Conservation (phyloP, 2,888 invertebrate genomes). For the Tetranychus truncatus region DNA sequence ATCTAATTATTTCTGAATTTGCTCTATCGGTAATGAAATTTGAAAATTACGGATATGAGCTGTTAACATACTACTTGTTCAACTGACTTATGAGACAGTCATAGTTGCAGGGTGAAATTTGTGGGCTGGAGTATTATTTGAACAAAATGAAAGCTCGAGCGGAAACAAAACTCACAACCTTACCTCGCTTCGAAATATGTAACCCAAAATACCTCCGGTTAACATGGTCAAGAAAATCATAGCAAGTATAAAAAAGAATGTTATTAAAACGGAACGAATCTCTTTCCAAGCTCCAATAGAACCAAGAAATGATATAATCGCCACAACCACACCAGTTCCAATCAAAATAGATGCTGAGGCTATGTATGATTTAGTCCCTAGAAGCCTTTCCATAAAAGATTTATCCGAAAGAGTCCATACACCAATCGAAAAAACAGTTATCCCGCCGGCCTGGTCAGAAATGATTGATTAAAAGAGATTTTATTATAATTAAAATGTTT, state of each 20-base stretch:
- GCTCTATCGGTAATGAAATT: too few relatives aligned
- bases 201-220: slow-evolving; percentile 71
- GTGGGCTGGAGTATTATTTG: neutral
- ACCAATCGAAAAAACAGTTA: slow-evolving; percentile 50
- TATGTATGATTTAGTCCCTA: slow-evolving; percentile 61
- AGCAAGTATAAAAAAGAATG: slow-evolving; percentile 61
- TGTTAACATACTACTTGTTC: too few relatives aligned
- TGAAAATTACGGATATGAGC: too few relatives aligned
- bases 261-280: slow-evolving; percentile 75
- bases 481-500: neutral
- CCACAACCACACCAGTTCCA: slow-evolving; percentile 58
- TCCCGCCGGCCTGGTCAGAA: neutral
- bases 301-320: slow-evolving; percentile 68
- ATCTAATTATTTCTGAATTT: too few relatives aligned
- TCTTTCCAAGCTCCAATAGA: slow-evolving; percentile 84
- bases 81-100: too few relatives aligned
- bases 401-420: slow-evolving; percentile 68
- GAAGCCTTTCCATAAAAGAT: slow-evolving; percentile 60
- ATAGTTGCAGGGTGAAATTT: too few relatives aligned
- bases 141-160: neutral
- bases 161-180: slow-evolving; percentile 9
- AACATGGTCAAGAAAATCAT: slow-evolving; percentile 73
- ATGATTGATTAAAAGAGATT: neutral
- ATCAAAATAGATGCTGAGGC: slow-evolving; percentile 68
- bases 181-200: slow-evolving; percentile 71